phyloP scores from a whole-genome alignment of 2,113 vertebrate species.

The Prinia subflava region DNA sequence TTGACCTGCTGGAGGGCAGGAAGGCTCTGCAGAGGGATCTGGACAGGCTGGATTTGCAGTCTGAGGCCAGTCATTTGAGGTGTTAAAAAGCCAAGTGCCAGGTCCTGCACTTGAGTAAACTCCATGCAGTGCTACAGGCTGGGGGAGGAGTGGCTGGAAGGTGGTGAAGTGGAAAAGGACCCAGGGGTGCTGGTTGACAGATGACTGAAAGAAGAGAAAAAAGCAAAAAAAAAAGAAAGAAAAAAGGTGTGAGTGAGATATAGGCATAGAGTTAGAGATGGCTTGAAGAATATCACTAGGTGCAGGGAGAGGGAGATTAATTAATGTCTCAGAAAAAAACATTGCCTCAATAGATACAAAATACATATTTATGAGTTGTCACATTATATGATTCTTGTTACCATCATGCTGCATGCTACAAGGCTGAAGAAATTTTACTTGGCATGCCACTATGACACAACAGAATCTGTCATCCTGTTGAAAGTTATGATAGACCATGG shows the following conservation, averaged over 20 bases:
- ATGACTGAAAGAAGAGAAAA: not conserved
- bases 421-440: not conserved
- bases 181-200: too few species aligned
- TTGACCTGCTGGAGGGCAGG: not conserved
- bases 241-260: not conserved
- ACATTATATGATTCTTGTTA: not conserved
- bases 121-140: not conserved
- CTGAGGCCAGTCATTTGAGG: too few species aligned
- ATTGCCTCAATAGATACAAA: not conserved
- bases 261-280: accelerated
- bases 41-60: not conserved
- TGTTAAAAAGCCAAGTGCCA: not conserved
- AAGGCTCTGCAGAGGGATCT: not conserved
- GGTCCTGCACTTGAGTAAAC: not conserved
- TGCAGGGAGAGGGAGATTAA: accelerated
- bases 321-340: not conserved
- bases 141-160: too few species aligned
- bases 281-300: not conserved
- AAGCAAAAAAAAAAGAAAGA: accelerated
- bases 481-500: not conserved
- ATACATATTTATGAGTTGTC: not conserved
- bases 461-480: not conserved
- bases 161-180: not conserved
- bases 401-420: not conserved
- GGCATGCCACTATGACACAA: not conserved